Evolutionary conservation across 2,888 invertebrate genomes (phyloP).

Genomic region (Tillus elongatus): DNA sequence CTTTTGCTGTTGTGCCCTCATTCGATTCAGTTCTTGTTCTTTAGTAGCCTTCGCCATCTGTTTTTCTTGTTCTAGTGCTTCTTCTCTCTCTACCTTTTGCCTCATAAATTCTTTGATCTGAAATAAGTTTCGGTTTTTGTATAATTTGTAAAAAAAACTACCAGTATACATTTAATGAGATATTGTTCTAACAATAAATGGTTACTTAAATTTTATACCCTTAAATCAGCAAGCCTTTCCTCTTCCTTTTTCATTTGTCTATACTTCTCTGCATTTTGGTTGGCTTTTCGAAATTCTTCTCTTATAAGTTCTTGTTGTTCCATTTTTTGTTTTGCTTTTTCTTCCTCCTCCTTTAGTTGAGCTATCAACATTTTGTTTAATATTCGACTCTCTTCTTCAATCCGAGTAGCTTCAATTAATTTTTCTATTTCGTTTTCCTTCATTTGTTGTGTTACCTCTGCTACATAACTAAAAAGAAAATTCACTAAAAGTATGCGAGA

Average conservation of each 20-base stretch:
- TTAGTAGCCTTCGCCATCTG: constrained; percentile 49
- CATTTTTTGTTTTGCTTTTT: constrained; percentile 49
- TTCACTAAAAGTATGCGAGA: neutral
- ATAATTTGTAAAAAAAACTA: too few relatives aligned
- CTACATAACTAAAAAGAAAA: constrained; percentile 26
- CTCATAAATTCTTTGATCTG: constrained; percentile 54
- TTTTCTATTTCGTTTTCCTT: constrained; percentile 45
- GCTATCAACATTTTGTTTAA: constrained; percentile 55
- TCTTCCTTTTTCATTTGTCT: constrained; percentile 57
- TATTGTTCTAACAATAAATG: neutral
- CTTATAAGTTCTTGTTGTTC: constrained; percentile 48
- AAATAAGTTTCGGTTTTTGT: too few relatives aligned
- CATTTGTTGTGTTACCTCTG: constrained; percentile 43
- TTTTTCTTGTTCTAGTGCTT: constrained; percentile 46
- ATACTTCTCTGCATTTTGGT: constrained; percentile 52
- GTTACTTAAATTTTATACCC: constrained; percentile 44
- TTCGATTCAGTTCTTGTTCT: constrained; percentile 50
- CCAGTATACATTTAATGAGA: constrained; percentile 5
- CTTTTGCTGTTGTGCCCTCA: constrained; percentile 47
- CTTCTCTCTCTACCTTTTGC: constrained; percentile 53
- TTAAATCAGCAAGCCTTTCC: constrained; percentile 53
- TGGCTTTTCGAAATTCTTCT: constrained; percentile 52
- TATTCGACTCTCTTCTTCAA: constrained; percentile 58
- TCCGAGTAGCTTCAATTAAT: constrained; percentile 53
- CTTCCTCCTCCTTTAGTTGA: constrained; percentile 55